phyloP scores from a whole-genome alignment of 1,140 invertebrate genomes.

The Wiebesia pumilae region DNA sequence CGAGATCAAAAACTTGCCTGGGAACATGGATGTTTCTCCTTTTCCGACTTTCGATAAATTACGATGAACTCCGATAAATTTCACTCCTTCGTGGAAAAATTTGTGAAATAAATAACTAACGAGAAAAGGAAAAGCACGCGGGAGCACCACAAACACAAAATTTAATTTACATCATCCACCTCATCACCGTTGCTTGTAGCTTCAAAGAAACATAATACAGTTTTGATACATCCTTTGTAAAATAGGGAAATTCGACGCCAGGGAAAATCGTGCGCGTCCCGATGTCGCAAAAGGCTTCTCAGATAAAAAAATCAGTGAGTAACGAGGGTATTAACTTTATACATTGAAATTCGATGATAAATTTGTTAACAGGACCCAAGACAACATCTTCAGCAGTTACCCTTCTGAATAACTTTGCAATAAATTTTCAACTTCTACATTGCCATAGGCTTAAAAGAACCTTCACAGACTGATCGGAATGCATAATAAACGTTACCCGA shows the following conservation, averaged over 20 bases:
- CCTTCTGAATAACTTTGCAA: constrained; percentile 4
- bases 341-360: not conserved
- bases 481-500: not conserved
- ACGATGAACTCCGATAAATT: too few species aligned
- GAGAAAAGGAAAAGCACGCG: too few species aligned
- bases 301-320: too few species aligned
- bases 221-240: not conserved
- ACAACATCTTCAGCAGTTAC: not conserved
- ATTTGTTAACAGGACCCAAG: not conserved
- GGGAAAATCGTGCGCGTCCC: not conserved
- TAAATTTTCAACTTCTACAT: not conserved
- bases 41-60: not conserved
- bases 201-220: too few species aligned
- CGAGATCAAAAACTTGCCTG: not conserved
- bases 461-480: not conserved
- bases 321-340: too few species aligned
- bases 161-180: not conserved
- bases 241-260: not conserved
- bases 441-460: not conserved
- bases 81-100: not conserved
- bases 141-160: not conserved
- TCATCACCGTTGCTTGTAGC: too few species aligned
- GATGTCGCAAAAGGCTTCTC: not conserved
- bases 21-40: not conserved
- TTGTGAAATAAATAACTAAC: not conserved